Percentiles rank a stretch among this genome's conserved stretches.
Evolutionary conservation across 2,113 vertebrate species (phyloP).

Genomic region (Hydrochoerus hydrochaeris): DNA sequence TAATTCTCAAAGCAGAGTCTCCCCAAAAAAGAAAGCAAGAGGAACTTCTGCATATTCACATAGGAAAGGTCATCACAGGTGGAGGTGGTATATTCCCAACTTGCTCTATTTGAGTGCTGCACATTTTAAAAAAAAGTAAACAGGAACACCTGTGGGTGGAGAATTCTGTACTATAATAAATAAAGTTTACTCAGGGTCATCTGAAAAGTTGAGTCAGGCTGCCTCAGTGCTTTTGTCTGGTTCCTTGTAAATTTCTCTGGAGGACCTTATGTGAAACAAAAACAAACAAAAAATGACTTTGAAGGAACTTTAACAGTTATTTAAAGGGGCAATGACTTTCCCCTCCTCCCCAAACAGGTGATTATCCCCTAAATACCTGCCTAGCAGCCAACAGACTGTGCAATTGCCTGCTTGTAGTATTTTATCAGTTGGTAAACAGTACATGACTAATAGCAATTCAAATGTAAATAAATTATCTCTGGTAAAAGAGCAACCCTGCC

Average conservation of each 20-base stretch:
- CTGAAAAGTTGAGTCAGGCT: background rate
- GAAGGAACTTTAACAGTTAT: background rate
- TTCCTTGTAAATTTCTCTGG: background rate
- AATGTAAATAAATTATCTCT: background rate
- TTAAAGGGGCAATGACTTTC: background rate
- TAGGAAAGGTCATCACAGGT: background rate
- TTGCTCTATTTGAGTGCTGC: background rate
- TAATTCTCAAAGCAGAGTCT: background rate
- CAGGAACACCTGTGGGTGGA: background rate
- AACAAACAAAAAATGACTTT: background rate
- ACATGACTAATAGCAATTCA: background rate
- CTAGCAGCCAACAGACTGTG: background rate
- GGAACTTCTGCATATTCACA: background rate
- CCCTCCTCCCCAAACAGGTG: background rate
- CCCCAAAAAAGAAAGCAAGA: background rate
- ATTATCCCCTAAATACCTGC: background rate
- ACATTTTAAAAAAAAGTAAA: background rate
- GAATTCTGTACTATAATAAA: background rate
- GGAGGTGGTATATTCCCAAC: background rate
- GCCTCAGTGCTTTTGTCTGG: background rate
- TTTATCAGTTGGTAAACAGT: background rate
- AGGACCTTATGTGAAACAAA: background rate
- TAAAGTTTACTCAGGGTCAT: background rate
- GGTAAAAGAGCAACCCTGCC: background rate
- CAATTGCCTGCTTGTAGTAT: background rate